Base-by-base conservation (phyloP, 2,888 invertebrate genomes). In the Nomada ruficornis region DNA sequence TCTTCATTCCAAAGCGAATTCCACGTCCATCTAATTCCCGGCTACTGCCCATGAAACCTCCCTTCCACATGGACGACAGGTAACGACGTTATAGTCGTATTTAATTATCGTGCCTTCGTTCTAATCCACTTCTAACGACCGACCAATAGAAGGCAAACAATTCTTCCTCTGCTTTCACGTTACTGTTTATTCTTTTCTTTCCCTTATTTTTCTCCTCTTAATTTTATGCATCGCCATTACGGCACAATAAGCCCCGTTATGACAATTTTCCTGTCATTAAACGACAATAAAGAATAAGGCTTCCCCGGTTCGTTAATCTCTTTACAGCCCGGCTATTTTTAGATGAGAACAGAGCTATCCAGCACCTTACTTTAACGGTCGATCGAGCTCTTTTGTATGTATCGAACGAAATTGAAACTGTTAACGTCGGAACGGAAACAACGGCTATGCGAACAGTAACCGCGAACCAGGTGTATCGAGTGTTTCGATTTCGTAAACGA, bases 291-390 rank as follows among this genome's bases (percentile, higher is more conserved):
- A 77, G 70, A 54, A 26, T 15, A 1, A 29, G 47, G 54, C 57
- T 63, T 67, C 70, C 78, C 78, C 80, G 78, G 80, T 80, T 77
- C 78, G 80, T 55, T 70, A 60, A 62, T 70, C 80, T 77, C 80
- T 65, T 80, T 77, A 54, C 67, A 20, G n/a, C 18, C 20, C 15
- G 59, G 70, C 70, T 80, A 71, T 80, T 59, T 59, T 70, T 71
- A 65, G 44, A 55, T 67, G n/a, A 65, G 65, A 65, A 63, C 52
- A 26, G n/a, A 7, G 59, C 44, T 47, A 65, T 59, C 36, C 70
- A 20, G 20, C 18, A 47, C 36, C 26, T 52, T 36, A 55, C 55
- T 69, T 70, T 57, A 77, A 77, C 52, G 13, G 44, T 26, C 50
- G 60, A 76, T 55, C 29, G 54, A 76, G 55, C 52, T 11, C 44